These are phyloP conservation scores for Rotaria socialis DNA, from an alignment of 2,888 invertebrate genomes.

Conservation along the genomic window DNA sequence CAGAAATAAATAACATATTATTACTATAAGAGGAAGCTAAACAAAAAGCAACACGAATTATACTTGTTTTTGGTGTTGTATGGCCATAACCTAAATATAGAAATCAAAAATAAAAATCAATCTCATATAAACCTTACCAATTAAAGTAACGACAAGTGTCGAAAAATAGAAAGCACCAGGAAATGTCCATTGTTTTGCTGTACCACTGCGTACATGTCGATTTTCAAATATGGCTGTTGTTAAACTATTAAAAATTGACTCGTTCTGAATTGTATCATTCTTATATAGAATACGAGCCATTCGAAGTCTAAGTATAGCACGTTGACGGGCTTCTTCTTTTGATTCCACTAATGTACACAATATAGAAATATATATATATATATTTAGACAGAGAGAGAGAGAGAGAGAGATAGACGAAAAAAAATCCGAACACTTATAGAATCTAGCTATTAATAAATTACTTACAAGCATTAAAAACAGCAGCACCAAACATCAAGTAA, in stretches of 20 bases:
- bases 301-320: no score
- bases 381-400: no score
- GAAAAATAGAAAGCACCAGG: constrained; percentile 98
- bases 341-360: neutral
- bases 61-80: constrained; percentile 82
- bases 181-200: constrained; percentile 83
- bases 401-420: no score
- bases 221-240: neutral
- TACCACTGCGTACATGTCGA: neutral
- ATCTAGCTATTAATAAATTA: neutral
- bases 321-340: neutral
- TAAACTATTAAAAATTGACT: neutral
- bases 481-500: constrained; percentile 15
- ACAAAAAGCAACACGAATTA: neutral
- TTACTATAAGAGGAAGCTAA: no score
- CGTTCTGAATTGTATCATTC: neutral
- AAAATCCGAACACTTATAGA: neutral
- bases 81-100: constrained; percentile 80
- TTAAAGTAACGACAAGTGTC: constrained; percentile 94
- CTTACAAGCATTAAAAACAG: constrained; percentile 35
- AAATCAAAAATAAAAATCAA: neutral
- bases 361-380: neutral
- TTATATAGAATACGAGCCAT: constrained; percentile 9
- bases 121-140: constrained; percentile 65
- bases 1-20: neutral